Evolutionary conservation across 1,140 invertebrate species (phyloP), one percentile per base, ranked within the genome.

Genomic region (Stegodyphus dumicola): DNA sequence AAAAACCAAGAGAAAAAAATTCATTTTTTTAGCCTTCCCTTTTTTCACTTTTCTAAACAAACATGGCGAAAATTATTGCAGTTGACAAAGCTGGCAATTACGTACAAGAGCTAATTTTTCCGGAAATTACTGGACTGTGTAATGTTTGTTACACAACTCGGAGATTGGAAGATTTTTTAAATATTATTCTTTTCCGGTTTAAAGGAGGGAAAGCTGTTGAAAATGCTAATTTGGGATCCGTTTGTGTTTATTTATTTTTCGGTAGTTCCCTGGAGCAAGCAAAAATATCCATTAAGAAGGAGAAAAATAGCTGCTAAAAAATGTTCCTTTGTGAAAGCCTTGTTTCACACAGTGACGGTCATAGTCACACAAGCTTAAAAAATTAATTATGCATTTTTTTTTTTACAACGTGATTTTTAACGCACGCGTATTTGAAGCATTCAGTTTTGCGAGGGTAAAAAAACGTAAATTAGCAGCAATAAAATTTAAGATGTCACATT

Each of bases 361-460:
- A 79, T 66, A 79, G 66, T 69, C 60, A 77, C 52, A 60, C 75
- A 0, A 7, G n/a, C n/a, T 33, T 33, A 79, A 79, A 79, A 79
- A 79, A 79, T 79, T 79, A 79, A 79, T 79, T 79, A 79, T 79
- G 66, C 67, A 13, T 11, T 79, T 79, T 79, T 79, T 79, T 79
- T 70, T 70, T 17, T 11, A 67, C 51, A 70, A 33, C 11, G 11
- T 69, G 54, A 79, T 79, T 53, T 70, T 79, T 70, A 17, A 79
- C 66, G 48, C 49, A 71, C 69, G 33, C 56, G 64, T 53, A 51
- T 79, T 70, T 54, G 53, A 33, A 33, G 33, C 33, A 33, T 33
- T 33, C 33, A 33, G 33, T 33, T 33, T 52, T 56, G 52, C 17
- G 13, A 77, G 64, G 54, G 60, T 49, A 64, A 15, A 77, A 77